Conservation (phyloP, 2,888 invertebrate genomes). For the Brenthis hecate region DNA sequence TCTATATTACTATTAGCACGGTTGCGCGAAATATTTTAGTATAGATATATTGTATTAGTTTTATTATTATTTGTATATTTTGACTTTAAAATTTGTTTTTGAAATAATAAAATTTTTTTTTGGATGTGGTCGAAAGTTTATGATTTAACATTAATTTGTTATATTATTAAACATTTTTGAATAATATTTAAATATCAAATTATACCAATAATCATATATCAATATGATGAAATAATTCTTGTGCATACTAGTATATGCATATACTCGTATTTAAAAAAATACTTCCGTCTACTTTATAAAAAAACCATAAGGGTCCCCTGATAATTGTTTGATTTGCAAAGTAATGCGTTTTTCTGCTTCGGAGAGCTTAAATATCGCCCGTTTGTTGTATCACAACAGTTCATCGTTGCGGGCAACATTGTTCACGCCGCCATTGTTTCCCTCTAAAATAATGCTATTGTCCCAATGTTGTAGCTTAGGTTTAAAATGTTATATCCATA, state of each 20-base stretch:
- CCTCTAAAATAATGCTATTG: conserved; percentile 32
- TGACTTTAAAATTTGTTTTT: too few species aligned
- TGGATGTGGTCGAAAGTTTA: too few species aligned
- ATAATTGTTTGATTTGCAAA: conserved; percentile 53
- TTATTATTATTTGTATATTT: neutral
- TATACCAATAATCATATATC: too few species aligned
- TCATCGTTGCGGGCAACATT: conserved; percentile 41
- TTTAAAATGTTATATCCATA: conserved; percentile 7
- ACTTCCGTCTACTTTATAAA: neutral
- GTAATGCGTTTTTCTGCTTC: conserved; percentile 67
- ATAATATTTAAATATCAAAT: too few species aligned
- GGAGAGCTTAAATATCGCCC: conserved; percentile 42
- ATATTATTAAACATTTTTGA: too few species aligned
- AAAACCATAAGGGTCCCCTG: conserved; percentile 33
- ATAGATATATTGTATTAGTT: neutral
- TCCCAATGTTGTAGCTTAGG: conserved; percentile 21
- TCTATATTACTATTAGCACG: conserved; percentile 12
- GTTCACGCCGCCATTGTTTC: conserved; percentile 37
- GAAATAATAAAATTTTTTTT: too few species aligned
- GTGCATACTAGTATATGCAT: too few species aligned
- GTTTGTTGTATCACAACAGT: conserved; percentile 39
- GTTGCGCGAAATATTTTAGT: neutral
- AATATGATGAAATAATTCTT: too few species aligned
- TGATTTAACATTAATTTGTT: too few species aligned
- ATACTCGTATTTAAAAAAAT: too few species aligned